Conservation (phyloP, 2,888 invertebrate species). For the Tipula vernalis region DNA sequence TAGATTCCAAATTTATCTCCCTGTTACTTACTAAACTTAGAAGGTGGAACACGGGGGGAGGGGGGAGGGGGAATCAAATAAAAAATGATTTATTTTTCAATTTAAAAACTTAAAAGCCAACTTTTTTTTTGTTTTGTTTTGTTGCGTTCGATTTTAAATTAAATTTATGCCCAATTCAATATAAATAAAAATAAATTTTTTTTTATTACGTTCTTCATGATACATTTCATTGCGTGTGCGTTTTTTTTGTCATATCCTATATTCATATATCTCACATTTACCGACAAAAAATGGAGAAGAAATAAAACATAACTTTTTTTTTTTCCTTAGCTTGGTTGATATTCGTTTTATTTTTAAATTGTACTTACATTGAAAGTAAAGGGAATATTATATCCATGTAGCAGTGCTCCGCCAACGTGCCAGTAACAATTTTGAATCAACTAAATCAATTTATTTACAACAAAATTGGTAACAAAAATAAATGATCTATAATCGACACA, state of each 20-base stretch:
- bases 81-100: slow-evolving; percentile 1
- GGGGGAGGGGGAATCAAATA: neutral
- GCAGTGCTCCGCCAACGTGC: neutral
- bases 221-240: neutral
- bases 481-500: slow-evolving; percentile 4
- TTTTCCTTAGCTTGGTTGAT: neutral
- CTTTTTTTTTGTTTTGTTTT: neutral
- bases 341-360: neutral
- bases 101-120: neutral
- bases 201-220: neutral
- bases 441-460: neutral
- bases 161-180: neutral
- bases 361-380: neutral
- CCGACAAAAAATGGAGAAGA: neutral
- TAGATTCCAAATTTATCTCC: neutral
- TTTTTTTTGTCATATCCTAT: neutral
- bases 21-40: neutral
- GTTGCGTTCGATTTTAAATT: neutral
- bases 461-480: neutral
- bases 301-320: neutral
- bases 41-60: neutral
- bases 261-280: neutral
- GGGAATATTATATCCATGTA: neutral
- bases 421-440: neutral
- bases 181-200: neutral